Conservation (phyloP, 2,113 vertebrate species). For the Ornithorhynchus anatinus region DNA sequence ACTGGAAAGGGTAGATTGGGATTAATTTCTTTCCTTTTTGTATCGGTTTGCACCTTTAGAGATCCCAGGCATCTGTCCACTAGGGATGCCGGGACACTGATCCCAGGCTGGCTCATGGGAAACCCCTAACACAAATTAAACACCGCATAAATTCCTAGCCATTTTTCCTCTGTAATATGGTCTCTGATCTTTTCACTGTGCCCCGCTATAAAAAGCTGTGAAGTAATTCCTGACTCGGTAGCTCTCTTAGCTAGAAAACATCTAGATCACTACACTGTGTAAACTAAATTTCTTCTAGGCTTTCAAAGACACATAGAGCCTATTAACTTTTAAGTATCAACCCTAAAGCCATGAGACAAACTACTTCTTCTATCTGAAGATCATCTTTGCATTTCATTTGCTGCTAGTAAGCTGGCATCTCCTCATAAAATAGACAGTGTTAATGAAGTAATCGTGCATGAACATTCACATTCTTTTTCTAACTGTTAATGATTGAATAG, state of each 20-base stretch:
- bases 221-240: not conserved
- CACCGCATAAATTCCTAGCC: not conserved
- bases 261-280: not conserved
- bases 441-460: constrained; percentile 28
- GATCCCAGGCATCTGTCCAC: too few species aligned
- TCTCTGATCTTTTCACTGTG: not conserved
- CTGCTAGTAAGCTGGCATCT: not conserved
- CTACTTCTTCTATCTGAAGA: constrained; percentile 11
- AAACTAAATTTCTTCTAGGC: not conserved
- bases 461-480: constrained; percentile 19
- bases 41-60: not conserved
- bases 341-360: not conserved
- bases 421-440: not conserved
- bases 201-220: not conserved
- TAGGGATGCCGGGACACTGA: too few species aligned
- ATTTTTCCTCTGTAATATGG: too few species aligned
- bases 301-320: not conserved
- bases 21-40: not conserved
- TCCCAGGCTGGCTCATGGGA: too few species aligned
- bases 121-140: too few species aligned
- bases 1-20: too few species aligned
- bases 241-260: not conserved
- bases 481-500: constrained; percentile 14
- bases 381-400: constrained; percentile 6
- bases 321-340: not conserved